phyloP scores from a whole-genome alignment of 2,888 invertebrate genomes.

The Gastracanthus pulcherrimus region DNA sequence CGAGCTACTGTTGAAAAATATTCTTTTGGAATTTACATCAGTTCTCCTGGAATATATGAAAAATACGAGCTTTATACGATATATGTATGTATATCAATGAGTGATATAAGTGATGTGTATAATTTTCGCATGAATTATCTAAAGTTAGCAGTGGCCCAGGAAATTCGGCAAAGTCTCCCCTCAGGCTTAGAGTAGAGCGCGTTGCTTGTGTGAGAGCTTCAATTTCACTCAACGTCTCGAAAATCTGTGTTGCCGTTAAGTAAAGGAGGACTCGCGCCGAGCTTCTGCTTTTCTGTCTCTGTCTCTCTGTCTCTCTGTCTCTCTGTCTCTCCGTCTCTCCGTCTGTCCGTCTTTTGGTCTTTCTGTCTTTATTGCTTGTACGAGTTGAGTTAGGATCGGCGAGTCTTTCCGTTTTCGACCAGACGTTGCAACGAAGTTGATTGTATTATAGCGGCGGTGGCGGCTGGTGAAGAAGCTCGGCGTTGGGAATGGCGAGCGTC shows the following conservation, averaged over 20 bases:
- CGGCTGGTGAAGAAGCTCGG: not conserved
- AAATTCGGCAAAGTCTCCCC: slow-evolving; percentile 28
- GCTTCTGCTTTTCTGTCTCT: not conserved
- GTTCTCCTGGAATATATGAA: slow-evolving; percentile 48
- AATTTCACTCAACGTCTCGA: no score
- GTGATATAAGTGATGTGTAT: not conserved
- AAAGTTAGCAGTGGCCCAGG: not conserved
- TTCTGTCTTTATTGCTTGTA: slow-evolving; percentile 45
- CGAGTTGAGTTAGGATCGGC: slow-evolving; percentile 15
- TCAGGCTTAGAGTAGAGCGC: no score
- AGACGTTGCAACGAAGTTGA: slow-evolving; percentile 42
- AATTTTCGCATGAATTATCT: not conserved
- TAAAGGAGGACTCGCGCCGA: not conserved
- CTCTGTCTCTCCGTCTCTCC: not conserved
- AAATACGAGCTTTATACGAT: slow-evolving; percentile 47
- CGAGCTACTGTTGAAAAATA: slow-evolving; percentile 53
- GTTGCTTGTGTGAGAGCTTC: no score
- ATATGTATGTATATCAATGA: slow-evolving; percentile 21
- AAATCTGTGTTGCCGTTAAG: no score
- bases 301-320: slow-evolving; percentile 37
- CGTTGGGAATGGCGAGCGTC: not conserved
- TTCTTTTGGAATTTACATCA: slow-evolving; percentile 52
- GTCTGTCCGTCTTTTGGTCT: slow-evolving; percentile 35
- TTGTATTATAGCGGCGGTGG: slow-evolving; percentile 16
- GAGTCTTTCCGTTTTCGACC: no score